Conservation (phyloP, 2,113 vertebrate genomes). For the Corythoichthys intestinalis region DNA sequence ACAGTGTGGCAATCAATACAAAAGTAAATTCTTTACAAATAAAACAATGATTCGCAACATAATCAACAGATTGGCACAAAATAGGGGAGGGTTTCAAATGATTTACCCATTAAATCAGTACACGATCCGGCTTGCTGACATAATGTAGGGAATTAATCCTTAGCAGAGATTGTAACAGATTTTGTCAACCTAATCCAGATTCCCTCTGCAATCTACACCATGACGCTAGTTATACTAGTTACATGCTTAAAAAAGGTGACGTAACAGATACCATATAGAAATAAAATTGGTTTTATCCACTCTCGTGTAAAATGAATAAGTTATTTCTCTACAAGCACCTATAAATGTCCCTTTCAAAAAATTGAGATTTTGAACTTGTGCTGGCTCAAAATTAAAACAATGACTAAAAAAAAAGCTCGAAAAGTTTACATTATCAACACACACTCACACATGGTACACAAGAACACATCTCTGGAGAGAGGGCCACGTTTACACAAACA, state of each 20-base stretch:
- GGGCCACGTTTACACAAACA: constrained; percentile 62
- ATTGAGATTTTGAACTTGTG: constrained; percentile 12
- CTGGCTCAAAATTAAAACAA: constrained; percentile 14
- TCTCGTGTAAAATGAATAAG: background rate
- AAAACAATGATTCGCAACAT: constrained; percentile 12
- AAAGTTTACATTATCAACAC: constrained; percentile 30
- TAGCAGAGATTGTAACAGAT: constrained; percentile 29
- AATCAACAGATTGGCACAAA: constrained; percentile 23
- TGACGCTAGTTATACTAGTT: constrained; percentile 10
- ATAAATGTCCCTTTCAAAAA: background rate
- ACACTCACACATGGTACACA: constrained; percentile 12
- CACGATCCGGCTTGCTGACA: constrained; percentile 6
- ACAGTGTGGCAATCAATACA: background rate
- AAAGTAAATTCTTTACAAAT: background rate
- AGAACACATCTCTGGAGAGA: background rate
- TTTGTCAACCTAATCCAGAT: constrained; percentile 52
- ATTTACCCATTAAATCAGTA: constrained; percentile 8
- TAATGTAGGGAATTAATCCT: constrained; percentile 35
- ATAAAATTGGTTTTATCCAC: background rate
- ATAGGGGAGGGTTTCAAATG: background rate
- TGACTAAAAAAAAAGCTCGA: background rate
- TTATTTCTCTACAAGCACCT: background rate
- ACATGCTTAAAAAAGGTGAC: constrained; percentile 4
- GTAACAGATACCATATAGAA: constrained; percentile 30
- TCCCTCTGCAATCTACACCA: constrained; percentile 28